phyloP scores from a whole-genome alignment of 2,888 invertebrate species.

The Miltochrista miniata region DNA sequence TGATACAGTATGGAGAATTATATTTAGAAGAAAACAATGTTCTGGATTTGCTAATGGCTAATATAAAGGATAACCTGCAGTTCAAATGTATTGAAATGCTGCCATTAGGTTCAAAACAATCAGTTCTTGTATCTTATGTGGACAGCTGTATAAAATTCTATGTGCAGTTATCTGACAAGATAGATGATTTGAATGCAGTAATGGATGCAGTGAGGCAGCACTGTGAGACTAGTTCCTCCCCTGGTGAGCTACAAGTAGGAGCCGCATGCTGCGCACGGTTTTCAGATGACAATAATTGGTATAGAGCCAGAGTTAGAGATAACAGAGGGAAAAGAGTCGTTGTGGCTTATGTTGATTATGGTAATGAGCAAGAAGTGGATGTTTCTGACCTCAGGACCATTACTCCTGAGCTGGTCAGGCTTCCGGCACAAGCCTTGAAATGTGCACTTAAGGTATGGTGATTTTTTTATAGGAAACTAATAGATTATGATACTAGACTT shows the following conservation, averaged over 20 bases:
- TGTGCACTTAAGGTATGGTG: slow-evolving; percentile 86
- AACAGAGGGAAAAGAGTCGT: slow-evolving; percentile 83
- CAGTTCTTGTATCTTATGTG: slow-evolving; percentile 85
- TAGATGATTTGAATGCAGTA: slow-evolving; percentile 84
- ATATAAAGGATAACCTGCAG: slow-evolving; percentile 68
- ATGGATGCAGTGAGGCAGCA: slow-evolving; percentile 87
- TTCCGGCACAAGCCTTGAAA: slow-evolving; percentile 90
- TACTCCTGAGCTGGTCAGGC: slow-evolving; percentile 84
- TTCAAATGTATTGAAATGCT: slow-evolving; percentile 69
- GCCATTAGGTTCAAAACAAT: slow-evolving; percentile 63
- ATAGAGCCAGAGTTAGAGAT: slow-evolving; percentile 91
- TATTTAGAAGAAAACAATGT: slow-evolving; percentile 84
- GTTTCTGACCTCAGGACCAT: slow-evolving; percentile 85
- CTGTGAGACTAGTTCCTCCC: slow-evolving; percentile 78
- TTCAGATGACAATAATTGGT: slow-evolving; percentile 93
- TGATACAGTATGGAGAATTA: slow-evolving; percentile 90
- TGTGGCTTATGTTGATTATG: slow-evolving; percentile 97
- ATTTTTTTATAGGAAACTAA: background rate
- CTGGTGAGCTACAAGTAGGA: slow-evolving; percentile 80
- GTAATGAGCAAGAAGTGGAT: slow-evolving; percentile 93
- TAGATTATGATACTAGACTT: background rate
- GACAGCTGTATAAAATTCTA: slow-evolving; percentile 89
- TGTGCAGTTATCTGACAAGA: slow-evolving; percentile 86
- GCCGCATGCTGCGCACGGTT: slow-evolving; percentile 92
- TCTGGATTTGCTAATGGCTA: slow-evolving; percentile 79